phyloP scores from a whole-genome alignment of 2,888 invertebrate species.

The Phortica okadai region DNA sequence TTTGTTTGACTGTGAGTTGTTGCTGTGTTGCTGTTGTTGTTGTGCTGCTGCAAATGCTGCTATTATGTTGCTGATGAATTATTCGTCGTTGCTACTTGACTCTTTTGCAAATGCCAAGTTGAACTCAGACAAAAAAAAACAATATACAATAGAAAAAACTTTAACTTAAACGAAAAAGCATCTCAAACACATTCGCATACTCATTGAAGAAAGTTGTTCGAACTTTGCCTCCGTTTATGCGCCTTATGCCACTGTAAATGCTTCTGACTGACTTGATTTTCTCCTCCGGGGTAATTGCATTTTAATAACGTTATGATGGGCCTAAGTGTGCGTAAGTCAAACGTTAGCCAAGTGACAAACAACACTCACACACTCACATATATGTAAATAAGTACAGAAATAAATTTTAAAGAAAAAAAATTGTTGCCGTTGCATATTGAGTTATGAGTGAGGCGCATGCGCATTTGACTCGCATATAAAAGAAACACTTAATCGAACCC shows the following conservation, averaged over 20 bases:
- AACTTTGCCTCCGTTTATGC: conserved; percentile 30
- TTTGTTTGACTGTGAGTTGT: neutral
- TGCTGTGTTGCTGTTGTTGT: conserved; percentile 24
- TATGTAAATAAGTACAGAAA: neutral
- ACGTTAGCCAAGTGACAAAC: neutral
- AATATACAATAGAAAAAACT: no score
- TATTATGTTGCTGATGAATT: conserved; percentile 52
- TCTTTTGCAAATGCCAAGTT: neutral
- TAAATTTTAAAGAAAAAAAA: neutral
- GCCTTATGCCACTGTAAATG: conserved; percentile 1
- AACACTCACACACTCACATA: neutral
- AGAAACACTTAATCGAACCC: neutral
- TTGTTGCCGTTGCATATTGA: no score
- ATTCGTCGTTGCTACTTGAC: conserved; percentile 42
- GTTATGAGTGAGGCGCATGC: no score
- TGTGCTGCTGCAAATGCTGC: conserved; percentile 5
- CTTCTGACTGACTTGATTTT: conserved; percentile 7
- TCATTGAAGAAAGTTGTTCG: conserved; percentile 60
- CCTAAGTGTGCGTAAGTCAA: neutral
- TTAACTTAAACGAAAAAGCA: conserved; percentile 44
- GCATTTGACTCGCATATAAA: neutral
- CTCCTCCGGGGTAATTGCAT: conserved; percentile 42
- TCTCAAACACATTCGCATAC: conserved; percentile 22
- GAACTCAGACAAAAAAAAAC: no score
- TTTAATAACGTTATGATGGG: conserved; percentile 50